Evolutionary conservation across 1,140 invertebrate genomes (phyloP).

Genomic region (Drosophila pseudoobscura): DNA sequence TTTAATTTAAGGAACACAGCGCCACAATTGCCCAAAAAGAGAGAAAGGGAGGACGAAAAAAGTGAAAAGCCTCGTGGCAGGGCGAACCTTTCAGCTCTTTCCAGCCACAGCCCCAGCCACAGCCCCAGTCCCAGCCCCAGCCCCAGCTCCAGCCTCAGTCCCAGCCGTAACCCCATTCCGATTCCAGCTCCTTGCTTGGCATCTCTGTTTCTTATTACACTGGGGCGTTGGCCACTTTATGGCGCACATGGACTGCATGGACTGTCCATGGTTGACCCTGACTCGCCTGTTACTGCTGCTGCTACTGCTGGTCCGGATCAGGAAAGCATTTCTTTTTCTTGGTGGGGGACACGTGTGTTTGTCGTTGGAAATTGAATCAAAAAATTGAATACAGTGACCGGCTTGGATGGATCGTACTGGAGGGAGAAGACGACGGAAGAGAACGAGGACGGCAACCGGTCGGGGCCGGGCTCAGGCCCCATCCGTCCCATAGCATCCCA

Average conservation of each 20-base stretch:
- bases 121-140: too few relatives aligned
- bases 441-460: slow-evolving; percentile 5
- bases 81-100: slow-evolving; percentile 16
- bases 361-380: slow-evolving; percentile 68
- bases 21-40: slow-evolving; percentile 54
- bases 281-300: neutral
- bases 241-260: neutral
- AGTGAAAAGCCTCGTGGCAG: slow-evolving; percentile 38
- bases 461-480: slow-evolving; percentile 6
- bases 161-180: neutral
- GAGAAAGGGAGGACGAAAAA: neutral
- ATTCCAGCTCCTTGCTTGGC: neutral
- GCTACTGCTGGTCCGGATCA: neutral
- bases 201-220: slow-evolving; percentile 63
- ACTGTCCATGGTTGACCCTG: neutral
- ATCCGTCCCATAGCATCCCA: slow-evolving; percentile 1
- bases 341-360: slow-evolving; percentile 50
- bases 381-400: slow-evolving; percentile 42
- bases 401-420: too few relatives aligned
- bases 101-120: too few relatives aligned
- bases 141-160: too few relatives aligned
- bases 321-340: slow-evolving; percentile 31
- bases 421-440: too few relatives aligned
- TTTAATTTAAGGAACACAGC: slow-evolving; percentile 73
- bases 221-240: slow-evolving; percentile 60